These are phyloP conservation scores for Antitype chi DNA, from an alignment of 2,888 invertebrate genomes.

Conservation along the genomic window DNA sequence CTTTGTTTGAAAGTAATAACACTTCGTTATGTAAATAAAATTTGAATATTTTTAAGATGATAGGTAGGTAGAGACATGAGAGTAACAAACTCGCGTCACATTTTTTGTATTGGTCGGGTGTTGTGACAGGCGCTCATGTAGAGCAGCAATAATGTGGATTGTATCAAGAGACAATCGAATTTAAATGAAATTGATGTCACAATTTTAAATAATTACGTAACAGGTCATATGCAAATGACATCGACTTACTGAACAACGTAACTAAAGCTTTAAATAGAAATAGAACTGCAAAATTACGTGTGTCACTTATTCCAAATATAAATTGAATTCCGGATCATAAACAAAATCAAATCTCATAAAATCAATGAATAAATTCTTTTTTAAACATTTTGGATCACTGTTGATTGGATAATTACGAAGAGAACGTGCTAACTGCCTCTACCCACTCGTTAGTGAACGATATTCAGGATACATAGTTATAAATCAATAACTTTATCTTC, in stretches of 20 bases:
- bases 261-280: not conserved
- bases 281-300: not conserved
- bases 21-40: not conserved
- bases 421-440: conserved; percentile 53
- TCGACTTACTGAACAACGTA: not conserved
- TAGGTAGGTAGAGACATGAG: not conserved
- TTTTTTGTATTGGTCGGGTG: conserved; percentile 19
- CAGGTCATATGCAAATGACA: not conserved
- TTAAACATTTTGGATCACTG: conserved; percentile 34
- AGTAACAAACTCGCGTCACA: not conserved
- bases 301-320: not conserved
- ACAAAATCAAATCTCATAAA: conserved; percentile 63
- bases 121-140: conserved; percentile 30
- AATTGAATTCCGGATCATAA: conserved; percentile 46
- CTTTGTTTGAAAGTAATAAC: not conserved
- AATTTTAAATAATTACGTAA: not conserved
- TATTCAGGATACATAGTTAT: conserved; percentile 29
- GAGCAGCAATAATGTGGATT: not conserved
- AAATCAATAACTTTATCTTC: conserved; percentile 50
- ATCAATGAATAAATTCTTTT: conserved; percentile 38
- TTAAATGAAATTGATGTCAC: not conserved
- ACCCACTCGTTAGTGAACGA: conserved; percentile 32
- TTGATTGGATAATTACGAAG: conserved; percentile 65
- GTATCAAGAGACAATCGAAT: not conserved
- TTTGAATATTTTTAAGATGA: not conserved